These are phyloP conservation scores for Eleginops maclovinus DNA, from an alignment of 2,113 vertebrate genomes.

Conservation along the genomic window DNA sequence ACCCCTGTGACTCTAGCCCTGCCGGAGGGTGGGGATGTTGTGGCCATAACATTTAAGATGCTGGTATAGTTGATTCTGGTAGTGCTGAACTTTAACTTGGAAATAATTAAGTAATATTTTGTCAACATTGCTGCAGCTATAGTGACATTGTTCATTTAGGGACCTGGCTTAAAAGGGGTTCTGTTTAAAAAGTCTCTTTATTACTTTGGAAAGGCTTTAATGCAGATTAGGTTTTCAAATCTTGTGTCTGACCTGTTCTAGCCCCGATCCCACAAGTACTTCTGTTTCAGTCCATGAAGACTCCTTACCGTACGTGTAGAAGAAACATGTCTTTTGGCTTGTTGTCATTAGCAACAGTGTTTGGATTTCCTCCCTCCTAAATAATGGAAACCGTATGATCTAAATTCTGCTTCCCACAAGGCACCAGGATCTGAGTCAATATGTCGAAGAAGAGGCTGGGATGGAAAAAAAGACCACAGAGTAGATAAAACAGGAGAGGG, in stretches of 20 bases:
- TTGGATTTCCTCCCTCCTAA: constrained; percentile 32
- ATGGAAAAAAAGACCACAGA: constrained; percentile 24
- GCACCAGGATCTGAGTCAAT: constrained; percentile 46
- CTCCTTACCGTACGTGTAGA: not conserved
- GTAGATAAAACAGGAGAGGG: not conserved
- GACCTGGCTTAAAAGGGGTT: not conserved
- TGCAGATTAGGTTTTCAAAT: not conserved
- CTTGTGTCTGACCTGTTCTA: not conserved
- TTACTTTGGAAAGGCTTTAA: not conserved
- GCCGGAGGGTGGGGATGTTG: constrained; percentile 16
- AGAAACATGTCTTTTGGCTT: constrained; percentile 10
- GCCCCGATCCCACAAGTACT: not conserved
- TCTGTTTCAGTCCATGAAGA: not conserved
- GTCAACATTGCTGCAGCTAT: not conserved
- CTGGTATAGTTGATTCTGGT: constrained; percentile 10
- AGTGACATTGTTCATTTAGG: not conserved
- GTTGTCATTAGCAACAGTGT: constrained; percentile 70
- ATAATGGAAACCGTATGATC: constrained; percentile 72
- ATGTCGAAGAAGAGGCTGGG: constrained; percentile 10
- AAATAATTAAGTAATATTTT: constrained; percentile 6
- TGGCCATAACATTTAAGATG: constrained; percentile 24
- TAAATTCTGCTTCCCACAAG: constrained; percentile 45
- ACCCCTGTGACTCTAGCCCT: constrained; percentile 9
- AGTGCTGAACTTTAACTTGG: not conserved
- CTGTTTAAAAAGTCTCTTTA: not conserved